Evolutionary conservation across 2,888 invertebrate species (phyloP).

Genomic region (Hirudinaria manillensis): DNA sequence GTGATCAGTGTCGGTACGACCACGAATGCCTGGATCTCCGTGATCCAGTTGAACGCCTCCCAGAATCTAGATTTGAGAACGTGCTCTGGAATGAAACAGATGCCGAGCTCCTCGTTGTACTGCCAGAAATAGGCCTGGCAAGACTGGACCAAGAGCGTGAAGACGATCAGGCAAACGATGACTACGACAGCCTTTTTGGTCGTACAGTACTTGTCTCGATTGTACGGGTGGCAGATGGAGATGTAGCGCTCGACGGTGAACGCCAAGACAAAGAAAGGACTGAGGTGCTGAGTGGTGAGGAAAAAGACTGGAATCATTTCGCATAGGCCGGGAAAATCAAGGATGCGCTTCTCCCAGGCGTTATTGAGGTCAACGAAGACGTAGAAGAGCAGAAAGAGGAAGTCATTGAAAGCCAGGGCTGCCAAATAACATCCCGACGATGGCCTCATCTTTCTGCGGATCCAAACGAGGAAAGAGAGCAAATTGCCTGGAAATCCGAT

Average conservation of each 20-base stretch:
- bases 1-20: constrained; percentile 50
- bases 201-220: constrained; percentile 49
- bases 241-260: constrained; percentile 54
- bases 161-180: constrained; percentile 42
- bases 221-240: constrained; percentile 52
- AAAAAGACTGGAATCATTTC: constrained; percentile 49
- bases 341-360: constrained; percentile 44
- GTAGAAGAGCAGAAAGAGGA: constrained; percentile 49
- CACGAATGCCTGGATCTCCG: constrained; percentile 50
- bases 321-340: constrained; percentile 48
- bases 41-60: constrained; percentile 49
- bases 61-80: constrained; percentile 42
- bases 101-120: constrained; percentile 38
- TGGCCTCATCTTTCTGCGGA: constrained; percentile 51
- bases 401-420: constrained; percentile 50
- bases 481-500: constrained; percentile 53
- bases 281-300: constrained; percentile 49
- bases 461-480: constrained; percentile 52
- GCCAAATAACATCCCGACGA: constrained; percentile 53
- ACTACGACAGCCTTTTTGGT: constrained; percentile 47
- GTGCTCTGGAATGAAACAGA: constrained; percentile 38
- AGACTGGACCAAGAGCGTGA: constrained; percentile 45
- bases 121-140: constrained; percentile 52
- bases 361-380: constrained; percentile 47
- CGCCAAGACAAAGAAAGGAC: constrained; percentile 50